Evolutionary conservation across 2,113 vertebrate genomes (phyloP), one percentile per base, ranked within the genome.

Genomic region (Passer montanus): DNA sequence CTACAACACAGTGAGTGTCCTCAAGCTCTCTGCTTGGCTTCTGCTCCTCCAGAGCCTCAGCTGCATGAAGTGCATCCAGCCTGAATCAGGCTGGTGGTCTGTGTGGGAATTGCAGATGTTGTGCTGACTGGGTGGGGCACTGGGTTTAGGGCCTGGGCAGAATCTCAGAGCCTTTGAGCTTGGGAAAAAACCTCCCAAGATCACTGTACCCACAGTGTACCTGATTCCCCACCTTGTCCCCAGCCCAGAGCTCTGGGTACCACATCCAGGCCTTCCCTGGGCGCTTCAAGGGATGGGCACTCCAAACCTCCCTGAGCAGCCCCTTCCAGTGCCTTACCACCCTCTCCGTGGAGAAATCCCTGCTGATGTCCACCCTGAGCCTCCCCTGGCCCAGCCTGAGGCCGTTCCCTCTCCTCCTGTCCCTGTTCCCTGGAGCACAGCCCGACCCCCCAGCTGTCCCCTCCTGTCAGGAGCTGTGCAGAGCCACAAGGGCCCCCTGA

Each of bases 1-100:
- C 93, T 99, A 99, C 84, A 99, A 99, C 90, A 99, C 98, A 31
- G 99, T 99, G 78, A 98, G 98, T 90, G 27, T 59, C 6, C 49
- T n/a, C 1, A 3, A 5, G 37, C 16, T 19, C 16, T 11, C 24
- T n/a, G 13, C 28, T 16, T 53, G 55, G 7, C 33, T 62, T 31
- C 53, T 66, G 33, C 44, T 59, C 27, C 64, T 55, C 33, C 30
- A 14, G 39, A 27, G 35, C 33, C 22, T n/a, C 7, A 13, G 19
- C 35, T 55, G 43, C 8, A 9, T 5, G 13, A 31, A 67, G 10
- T 16, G 27, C 59, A 22, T 1, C 41, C 14, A 24, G 17, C 3
- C 23, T 39, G 37, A 64, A 3, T 0, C 5, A 1, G 39, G 10
- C 41, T 63, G 39, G 4, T 70, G 16, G n/a, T 14, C 37, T n/a